These are phyloP conservation scores for Cladorhizidae sp. DNA, from an alignment of 37 sponge, comb jelly and placozoan species.

Conservation along the genomic window DNA sequence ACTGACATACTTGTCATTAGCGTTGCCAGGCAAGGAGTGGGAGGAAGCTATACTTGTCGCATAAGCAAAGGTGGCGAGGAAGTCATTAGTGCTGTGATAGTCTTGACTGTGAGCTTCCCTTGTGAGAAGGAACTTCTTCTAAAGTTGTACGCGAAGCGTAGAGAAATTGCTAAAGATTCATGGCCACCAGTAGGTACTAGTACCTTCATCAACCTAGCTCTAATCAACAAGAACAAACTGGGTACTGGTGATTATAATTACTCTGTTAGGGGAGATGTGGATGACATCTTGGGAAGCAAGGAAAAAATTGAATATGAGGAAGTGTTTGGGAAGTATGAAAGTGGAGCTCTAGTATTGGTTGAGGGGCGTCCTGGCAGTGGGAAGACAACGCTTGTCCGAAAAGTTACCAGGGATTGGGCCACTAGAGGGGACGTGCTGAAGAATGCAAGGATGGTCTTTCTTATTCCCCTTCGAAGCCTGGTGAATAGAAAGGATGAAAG, in stretches of 20 bases:
- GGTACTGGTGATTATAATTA: not conserved
- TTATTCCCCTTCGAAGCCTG: conserved; percentile 4
- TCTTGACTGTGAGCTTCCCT: not conserved
- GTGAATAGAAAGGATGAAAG: not conserved
- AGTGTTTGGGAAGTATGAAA: not conserved
- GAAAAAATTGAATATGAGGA: conserved; percentile 20
- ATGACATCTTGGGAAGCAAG: no score
- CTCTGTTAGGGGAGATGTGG: no score
- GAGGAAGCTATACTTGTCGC: not conserved
- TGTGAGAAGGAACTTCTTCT: not conserved
- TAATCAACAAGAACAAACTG: conserved; percentile 6
- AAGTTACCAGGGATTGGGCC: conserved; percentile 13
- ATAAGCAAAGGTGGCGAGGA: not conserved
- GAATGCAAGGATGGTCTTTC: not conserved
- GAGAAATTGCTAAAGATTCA: conserved; percentile 21
- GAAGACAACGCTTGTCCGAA: conserved; percentile 38
- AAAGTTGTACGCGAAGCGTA: not conserved
- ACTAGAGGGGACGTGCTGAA: no score
- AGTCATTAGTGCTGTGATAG: not conserved
- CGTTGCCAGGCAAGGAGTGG: no score
- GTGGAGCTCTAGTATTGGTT: conserved; percentile 1
- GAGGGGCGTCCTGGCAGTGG: no score
- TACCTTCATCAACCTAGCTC: conserved; percentile 25
- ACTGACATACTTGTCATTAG: no score
- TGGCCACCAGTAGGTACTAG: conserved; percentile 33